Evolutionary conservation across 2,888 invertebrate species (phyloP).

Genomic region (Rhimphoctona megacephalus): DNA sequence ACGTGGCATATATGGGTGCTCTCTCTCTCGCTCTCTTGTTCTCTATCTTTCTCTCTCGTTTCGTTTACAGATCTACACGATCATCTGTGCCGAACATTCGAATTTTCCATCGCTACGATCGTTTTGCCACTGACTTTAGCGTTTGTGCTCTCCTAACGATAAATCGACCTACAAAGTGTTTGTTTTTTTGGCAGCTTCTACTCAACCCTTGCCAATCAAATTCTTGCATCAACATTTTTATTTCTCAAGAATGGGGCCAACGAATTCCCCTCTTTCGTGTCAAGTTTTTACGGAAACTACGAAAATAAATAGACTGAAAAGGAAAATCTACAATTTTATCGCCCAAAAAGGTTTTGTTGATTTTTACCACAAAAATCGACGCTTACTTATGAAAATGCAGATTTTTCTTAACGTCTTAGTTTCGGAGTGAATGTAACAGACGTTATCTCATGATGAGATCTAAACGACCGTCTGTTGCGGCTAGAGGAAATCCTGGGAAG

Average conservation of each 20-base stretch:
- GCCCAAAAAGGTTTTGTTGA: background rate
- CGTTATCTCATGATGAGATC: slow-evolving; percentile 8
- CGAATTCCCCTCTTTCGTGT: background rate
- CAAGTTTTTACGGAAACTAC: background rate
- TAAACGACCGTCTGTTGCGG: slow-evolving; percentile 17
- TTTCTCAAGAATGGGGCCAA: background rate
- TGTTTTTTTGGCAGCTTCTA: slow-evolving; percentile 1
- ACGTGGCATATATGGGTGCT: slow-evolving; percentile 24
- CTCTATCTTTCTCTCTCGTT: slow-evolving; percentile 7
- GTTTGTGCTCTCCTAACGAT: slow-evolving; percentile 6
- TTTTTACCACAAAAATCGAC: background rate
- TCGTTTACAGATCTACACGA: slow-evolving; percentile 7
- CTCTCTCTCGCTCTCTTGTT: background rate
- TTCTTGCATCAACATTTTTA: slow-evolving; percentile 2
- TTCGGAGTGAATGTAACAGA: slow-evolving; percentile 12
- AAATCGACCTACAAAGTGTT: slow-evolving; percentile 19
- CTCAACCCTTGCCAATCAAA: slow-evolving; percentile 14
- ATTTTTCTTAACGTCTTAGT: background rate
- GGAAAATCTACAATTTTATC: background rate
- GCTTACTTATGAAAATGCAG: slow-evolving; percentile 14
- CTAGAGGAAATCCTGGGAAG: slow-evolving; percentile 8
- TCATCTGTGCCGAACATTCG: slow-evolving; percentile 39
- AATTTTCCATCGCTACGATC: slow-evolving; percentile 10
- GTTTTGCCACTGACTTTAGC: background rate
- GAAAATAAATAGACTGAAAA: background rate